Conservation (phyloP, 2,113 vertebrate genomes). For the Gallinago undulata region DNA sequence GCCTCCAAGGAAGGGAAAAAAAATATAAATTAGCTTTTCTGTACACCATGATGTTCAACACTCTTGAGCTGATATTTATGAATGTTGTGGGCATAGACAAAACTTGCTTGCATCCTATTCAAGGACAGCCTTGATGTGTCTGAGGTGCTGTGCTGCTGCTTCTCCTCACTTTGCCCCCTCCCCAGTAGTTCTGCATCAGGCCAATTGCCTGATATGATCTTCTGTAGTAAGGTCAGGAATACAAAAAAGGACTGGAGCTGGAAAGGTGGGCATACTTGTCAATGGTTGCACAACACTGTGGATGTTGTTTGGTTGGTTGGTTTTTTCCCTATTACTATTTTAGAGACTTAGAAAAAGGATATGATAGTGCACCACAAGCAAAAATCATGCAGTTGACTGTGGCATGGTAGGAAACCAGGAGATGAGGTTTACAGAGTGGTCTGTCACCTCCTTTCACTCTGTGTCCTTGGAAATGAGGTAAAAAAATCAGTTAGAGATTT, state of each 20-base stretch:
- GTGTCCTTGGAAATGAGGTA: not conserved
- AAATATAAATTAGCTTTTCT: not conserved
- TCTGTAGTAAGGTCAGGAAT: not conserved
- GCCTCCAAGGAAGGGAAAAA: not conserved
- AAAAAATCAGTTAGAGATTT: not conserved
- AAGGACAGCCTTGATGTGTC: not conserved
- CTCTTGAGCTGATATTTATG: not conserved
- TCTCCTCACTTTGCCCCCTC: not conserved
- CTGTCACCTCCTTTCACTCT: not conserved
- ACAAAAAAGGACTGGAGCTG: not conserved
- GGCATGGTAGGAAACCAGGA: not conserved
- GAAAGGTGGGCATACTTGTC: not conserved
- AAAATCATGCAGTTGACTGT: not conserved
- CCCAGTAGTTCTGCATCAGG: not conserved
- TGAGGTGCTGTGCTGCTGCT: not conserved
- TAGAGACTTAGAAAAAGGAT: not conserved
- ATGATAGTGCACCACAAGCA: not conserved
- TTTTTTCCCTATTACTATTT: not conserved
- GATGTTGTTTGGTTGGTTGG: no score
- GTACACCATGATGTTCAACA: not conserved
- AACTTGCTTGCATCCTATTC: not conserved
- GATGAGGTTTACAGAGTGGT: not conserved
- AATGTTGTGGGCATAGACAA: not conserved
- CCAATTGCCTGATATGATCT: not conserved
- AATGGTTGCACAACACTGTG: fast-evolving